Conservation (phyloP, 2,888 invertebrate genomes). For the Lasioglossum morio region DNA sequence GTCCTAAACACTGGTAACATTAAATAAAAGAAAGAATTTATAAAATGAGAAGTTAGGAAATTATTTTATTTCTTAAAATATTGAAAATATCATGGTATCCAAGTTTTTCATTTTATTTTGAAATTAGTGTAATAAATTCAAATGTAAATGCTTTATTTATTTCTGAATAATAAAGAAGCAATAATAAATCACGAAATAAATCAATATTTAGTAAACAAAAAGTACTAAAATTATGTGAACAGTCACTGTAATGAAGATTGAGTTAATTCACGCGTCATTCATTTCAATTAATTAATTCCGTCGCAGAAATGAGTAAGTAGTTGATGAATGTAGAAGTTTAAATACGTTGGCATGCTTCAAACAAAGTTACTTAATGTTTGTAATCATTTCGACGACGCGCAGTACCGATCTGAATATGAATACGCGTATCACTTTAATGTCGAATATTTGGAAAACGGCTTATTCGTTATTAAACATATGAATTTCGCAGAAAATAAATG, state of each 20-base stretch:
- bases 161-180: neutral
- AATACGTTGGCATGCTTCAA: neutral
- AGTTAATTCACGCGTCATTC: neutral
- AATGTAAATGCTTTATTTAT: neutral
- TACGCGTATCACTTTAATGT: neutral
- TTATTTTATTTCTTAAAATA: too few species aligned
- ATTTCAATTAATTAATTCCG: neutral
- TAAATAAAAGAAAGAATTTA: too few species aligned
- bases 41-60: too few species aligned
- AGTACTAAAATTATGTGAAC: neutral
- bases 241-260: neutral
- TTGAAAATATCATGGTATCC: too few species aligned
- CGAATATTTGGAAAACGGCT: neutral
- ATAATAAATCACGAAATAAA: neutral
- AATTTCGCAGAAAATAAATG: neutral
- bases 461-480: neutral
- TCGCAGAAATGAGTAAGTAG: neutral
- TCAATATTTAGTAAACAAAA: neutral
- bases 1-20: too few species aligned
- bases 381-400: neutral
- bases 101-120: too few species aligned
- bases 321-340: neutral
- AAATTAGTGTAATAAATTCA: neutral
- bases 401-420: neutral
- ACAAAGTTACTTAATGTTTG: neutral